Evolutionary conservation across 2,797 vertebrate genomes (phyloP).

Genomic region (Molothrus aeneus): DNA sequence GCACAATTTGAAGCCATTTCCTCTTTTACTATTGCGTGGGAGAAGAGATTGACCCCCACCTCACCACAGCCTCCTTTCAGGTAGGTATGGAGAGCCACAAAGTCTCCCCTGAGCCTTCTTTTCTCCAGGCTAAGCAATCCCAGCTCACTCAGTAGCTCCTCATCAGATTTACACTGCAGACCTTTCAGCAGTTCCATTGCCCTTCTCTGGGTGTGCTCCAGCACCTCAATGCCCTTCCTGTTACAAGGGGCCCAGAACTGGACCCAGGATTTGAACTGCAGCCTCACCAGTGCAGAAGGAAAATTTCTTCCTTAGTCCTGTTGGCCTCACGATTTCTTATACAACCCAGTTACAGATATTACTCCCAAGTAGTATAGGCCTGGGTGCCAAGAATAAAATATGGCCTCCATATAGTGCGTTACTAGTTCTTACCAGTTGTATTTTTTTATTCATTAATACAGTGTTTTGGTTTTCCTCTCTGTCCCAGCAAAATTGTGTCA

Average conservation of each 20-base stretch:
- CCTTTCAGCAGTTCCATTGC: not conserved
- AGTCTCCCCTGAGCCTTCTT: not conserved
- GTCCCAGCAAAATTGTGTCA: not conserved
- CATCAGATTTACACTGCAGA: not conserved
- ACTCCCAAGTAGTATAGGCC: not conserved
- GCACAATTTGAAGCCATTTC: not conserved
- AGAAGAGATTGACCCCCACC: not conserved
- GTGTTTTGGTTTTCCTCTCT: not conserved
- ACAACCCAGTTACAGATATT: not conserved
- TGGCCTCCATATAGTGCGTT: not conserved
- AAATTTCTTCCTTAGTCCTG: not conserved
- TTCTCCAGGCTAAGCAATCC: not conserved
- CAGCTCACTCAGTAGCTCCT: not conserved
- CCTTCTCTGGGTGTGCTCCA: not conserved
- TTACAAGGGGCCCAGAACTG: not conserved
- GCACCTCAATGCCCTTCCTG: not conserved
- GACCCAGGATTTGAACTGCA: fast-evolving
- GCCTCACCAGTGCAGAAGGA: not conserved
- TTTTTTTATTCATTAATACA: not conserved
- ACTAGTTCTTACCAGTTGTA: not conserved
- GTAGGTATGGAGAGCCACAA: not conserved
- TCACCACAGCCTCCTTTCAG: not conserved
- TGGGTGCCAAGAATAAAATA: not conserved
- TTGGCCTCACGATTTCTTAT: not conserved
- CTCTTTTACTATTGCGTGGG: fast-evolving